Percentiles rank a stretch among this genome's conserved stretches.
Conservation (phyloP, 2,888 invertebrate genomes). For the Petrolisthes cinctipes region DNA sequence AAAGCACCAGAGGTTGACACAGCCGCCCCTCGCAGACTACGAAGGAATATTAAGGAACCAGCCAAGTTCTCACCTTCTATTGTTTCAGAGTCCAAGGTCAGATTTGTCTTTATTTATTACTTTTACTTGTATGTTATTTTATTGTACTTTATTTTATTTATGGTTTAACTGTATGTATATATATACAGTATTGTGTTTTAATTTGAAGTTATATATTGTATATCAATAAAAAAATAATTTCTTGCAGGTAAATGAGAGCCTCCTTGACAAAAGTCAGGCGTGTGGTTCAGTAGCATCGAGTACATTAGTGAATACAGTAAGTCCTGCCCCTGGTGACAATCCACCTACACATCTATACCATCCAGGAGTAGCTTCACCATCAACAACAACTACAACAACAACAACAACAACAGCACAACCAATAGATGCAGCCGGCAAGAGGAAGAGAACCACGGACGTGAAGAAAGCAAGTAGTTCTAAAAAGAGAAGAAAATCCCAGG, state of each 20-base stretch:
- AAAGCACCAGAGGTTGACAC: slow-evolving; percentile 65
- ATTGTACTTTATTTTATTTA: no score
- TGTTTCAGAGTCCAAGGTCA: slow-evolving; percentile 48
- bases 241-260: neutral
- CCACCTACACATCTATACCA: slow-evolving; percentile 44
- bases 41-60: slow-evolving; percentile 64
- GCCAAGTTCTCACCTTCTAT: slow-evolving; percentile 64
- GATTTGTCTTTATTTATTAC: no score
- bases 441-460: slow-evolving; percentile 23
- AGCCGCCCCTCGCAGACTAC: slow-evolving; percentile 61
- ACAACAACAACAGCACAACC: neutral
- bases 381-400: neutral
- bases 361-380: slow-evolving; percentile 45
- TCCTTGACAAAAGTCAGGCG: neutral
- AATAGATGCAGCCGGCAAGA: slow-evolving; percentile 32
- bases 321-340: slow-evolving; percentile 18
- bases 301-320: neutral
- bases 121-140: no score
- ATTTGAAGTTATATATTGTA: no score
- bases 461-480: slow-evolving; percentile 36
- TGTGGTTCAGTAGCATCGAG: neutral
- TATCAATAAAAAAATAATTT: neutral
- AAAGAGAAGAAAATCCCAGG: slow-evolving; percentile 50
- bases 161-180: no score
- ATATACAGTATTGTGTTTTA: no score